A percentile compares a stretch with the other conserved stretches of the same genome.
These are phyloP conservation scores for Prosopocoilus inquinatus DNA, from an alignment of 2,888 invertebrate species.

Conservation along the genomic window DNA sequence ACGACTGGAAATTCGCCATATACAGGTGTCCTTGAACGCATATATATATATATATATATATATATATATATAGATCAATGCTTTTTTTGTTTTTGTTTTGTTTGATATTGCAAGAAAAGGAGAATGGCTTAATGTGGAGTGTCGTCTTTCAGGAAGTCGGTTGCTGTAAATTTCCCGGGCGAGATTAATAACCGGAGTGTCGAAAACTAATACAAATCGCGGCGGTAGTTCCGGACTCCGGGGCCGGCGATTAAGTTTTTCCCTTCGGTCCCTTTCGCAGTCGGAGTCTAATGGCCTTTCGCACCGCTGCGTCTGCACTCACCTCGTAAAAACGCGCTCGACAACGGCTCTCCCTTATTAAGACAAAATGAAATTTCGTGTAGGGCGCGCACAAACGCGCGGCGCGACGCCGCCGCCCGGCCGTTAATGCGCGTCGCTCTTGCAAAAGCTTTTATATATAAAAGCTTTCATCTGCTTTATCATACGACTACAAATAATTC, in stretches of 20 bases:
- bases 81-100: too few relatives aligned
- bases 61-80: too few relatives aligned
- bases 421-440: constrained; percentile 4
- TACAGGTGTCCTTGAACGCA: too few relatives aligned
- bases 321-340: constrained; percentile 1
- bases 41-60: too few relatives aligned
- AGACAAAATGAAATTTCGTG: constrained; percentile 33
- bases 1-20: too few relatives aligned
- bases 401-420: too few relatives aligned
- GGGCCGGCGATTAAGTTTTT: constrained; percentile 9
- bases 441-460: not conserved
- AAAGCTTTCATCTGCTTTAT: too few relatives aligned
- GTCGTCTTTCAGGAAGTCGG: not conserved
- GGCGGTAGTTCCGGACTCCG: constrained; percentile 6
- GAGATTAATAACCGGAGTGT: constrained; percentile 14
- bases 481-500: too few relatives aligned
- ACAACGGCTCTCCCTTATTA: constrained; percentile 24
- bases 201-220: constrained; percentile 16
- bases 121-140: too few relatives aligned
- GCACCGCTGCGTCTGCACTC: constrained; percentile 9
- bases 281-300: constrained; percentile 10
- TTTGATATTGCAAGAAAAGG: too few relatives aligned
- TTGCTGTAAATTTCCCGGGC: not conserved
- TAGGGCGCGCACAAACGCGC: constrained; percentile 14
- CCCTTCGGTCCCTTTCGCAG: not conserved